These are phyloP conservation scores for Lysiphlebus fabarum DNA, from an alignment of 1,140 invertebrate genomes.

Conservation along the genomic window DNA sequence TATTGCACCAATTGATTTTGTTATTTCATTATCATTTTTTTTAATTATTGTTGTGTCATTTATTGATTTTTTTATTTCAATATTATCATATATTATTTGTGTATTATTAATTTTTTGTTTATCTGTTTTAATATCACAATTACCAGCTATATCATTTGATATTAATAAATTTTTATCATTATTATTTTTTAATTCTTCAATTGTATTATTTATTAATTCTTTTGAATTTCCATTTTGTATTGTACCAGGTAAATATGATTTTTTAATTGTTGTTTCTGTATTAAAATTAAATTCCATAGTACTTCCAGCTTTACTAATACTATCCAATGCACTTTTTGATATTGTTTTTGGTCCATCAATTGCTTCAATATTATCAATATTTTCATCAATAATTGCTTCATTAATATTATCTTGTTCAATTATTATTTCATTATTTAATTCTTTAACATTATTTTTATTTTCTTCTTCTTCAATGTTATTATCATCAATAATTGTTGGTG, in stretches of 20 bases:
- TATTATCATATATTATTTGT: neutral
- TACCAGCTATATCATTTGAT: too few species aligned
- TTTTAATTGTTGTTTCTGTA: constrained; percentile 31
- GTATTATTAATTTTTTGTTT: too few species aligned
- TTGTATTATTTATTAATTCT: neutral
- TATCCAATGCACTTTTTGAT: constrained; percentile 61
- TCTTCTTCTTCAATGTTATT: constrained; percentile 1
- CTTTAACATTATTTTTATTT: constrained; percentile 3
- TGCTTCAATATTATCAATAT: constrained; percentile 39
- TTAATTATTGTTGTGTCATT: too few species aligned
- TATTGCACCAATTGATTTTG: constrained; percentile 41
- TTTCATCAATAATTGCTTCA: constrained; percentile 23
- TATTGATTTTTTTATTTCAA: constrained; percentile 23
- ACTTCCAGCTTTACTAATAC: constrained; percentile 66
- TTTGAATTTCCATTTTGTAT: constrained; percentile 27
- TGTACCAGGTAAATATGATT: constrained; percentile 54
- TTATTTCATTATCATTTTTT: constrained; percentile 27
- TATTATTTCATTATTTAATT: too few species aligned
- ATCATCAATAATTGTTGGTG: neutral
- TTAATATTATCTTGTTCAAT: too few species aligned
- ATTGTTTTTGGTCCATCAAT: constrained; percentile 52
- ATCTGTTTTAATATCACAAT: too few species aligned
- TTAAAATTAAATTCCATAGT: constrained; percentile 63
- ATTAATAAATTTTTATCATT: neutral
- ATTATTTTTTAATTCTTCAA: neutral